Percentiles rank a stretch among this genome's conserved stretches.
These are phyloP conservation scores for Atopsyche davidsoni DNA, from an alignment of 1,140 invertebrate genomes.

Conservation along the genomic window DNA sequence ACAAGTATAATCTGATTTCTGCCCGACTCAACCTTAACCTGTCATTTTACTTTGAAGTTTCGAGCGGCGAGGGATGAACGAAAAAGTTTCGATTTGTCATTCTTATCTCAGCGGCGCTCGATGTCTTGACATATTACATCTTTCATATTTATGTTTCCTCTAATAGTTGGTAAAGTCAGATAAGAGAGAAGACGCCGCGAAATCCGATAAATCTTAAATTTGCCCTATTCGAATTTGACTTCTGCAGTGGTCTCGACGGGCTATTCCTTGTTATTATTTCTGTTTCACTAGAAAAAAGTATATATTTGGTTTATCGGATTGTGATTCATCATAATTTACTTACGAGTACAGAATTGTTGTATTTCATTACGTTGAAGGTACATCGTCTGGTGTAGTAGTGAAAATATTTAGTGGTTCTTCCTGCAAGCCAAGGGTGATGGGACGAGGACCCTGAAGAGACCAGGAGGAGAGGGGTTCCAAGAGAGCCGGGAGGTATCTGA, in stretches of 20 bases:
- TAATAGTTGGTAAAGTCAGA: too few species aligned
- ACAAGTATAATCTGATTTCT: conserved; percentile 7
- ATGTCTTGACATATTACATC: conserved; percentile 15
- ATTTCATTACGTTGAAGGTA: conserved; percentile 13
- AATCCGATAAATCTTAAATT: too few species aligned
- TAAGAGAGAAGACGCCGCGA: too few species aligned
- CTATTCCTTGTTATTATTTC: background rate
- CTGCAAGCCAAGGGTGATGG: too few species aligned
- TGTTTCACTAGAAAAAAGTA: background rate
- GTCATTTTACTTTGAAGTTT: conserved; percentile 1
- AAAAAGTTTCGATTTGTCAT: conserved; percentile 18
- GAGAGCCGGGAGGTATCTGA: conserved; percentile 1
- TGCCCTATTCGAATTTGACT: background rate
- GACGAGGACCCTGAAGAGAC: too few species aligned
- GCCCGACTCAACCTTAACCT: conserved; percentile 10
- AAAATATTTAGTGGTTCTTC: too few species aligned
- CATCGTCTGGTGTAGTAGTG: too few species aligned
- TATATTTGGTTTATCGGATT: background rate
- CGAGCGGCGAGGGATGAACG: background rate
- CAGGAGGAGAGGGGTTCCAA: too few species aligned
- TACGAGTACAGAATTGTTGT: conserved; percentile 1
- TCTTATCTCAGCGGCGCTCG: conserved; percentile 16
- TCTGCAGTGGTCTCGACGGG: background rate
- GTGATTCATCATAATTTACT: background rate
- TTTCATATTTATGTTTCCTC: conserved; percentile 14